A percentile compares a stretch with the other conserved stretches of the same genome.
phyloP scores from a whole-genome alignment of 2,797 vertebrate species.

The Propithecus perrieri region DNA sequence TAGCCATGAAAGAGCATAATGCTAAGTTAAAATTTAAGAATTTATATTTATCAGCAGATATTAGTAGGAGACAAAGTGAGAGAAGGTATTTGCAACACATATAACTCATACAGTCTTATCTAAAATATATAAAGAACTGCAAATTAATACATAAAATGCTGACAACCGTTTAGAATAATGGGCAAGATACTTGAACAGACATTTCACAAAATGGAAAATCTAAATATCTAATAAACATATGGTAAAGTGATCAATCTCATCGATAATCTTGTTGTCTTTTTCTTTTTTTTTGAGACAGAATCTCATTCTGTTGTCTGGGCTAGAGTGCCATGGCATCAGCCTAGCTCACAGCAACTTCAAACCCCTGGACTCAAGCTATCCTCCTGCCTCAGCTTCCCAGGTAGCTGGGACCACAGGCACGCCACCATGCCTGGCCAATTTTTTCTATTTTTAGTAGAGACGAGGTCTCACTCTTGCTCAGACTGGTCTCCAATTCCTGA shows the following conservation, averaged over 20 bases:
- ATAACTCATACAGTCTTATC: not conserved
- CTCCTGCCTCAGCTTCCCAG: too few species aligned
- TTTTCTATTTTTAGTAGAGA: too few species aligned
- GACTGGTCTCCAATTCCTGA: too few species aligned
- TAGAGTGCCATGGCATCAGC: too few species aligned
- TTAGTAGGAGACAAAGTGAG: not conserved
- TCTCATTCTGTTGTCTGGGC: too few species aligned
- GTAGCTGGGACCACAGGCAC: too few species aligned
- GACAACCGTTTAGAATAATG: not conserved
- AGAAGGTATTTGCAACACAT: not conserved
- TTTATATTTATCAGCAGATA: not conserved
- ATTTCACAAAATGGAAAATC: not conserved
- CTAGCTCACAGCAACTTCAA: too few species aligned
- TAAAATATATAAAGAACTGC: too few species aligned
- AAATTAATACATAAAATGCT: not conserved
- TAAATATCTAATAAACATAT: not conserved
- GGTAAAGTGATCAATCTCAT: not conserved
- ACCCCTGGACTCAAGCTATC: too few species aligned
- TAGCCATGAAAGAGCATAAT: not conserved
- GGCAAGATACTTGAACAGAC: not conserved
- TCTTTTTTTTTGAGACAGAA: too few species aligned
- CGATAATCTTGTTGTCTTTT: not conserved
- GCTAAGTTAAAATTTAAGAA: not conserved
- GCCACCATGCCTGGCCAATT: too few species aligned
- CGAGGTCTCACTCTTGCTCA: too few species aligned